phyloP scores from a whole-genome alignment of 2,888 invertebrate genomes.

The Ormyrus labotus region DNA sequence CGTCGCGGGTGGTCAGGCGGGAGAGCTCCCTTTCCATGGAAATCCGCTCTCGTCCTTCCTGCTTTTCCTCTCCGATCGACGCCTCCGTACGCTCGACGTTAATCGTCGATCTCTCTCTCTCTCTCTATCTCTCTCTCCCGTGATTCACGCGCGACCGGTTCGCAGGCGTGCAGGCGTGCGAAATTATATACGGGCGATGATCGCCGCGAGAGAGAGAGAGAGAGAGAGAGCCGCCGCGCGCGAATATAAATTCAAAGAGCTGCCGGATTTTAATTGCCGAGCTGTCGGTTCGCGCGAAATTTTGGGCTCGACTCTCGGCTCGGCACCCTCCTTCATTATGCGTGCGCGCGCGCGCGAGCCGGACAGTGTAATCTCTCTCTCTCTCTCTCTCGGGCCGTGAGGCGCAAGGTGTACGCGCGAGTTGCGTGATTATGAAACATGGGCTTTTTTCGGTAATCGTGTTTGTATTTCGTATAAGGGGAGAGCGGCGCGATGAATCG shows the following conservation, averaged over 20 bases:
- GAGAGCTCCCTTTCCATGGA: slow-evolving; percentile 30
- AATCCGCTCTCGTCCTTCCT: slow-evolving; percentile 15
- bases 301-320: slow-evolving; percentile 24
- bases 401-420: too few species aligned
- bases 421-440: too few species aligned
- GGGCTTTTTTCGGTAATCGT: neutral
- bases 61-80: slow-evolving; percentile 35
- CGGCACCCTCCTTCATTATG: too few species aligned
- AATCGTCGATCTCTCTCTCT: slow-evolving; percentile 39
- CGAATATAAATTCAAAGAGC: slow-evolving; percentile 41
- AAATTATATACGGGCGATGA: slow-evolving; percentile 34
- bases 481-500: neutral
- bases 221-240: neutral
- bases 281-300: slow-evolving; percentile 30
- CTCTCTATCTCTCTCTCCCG: slow-evolving; percentile 20
- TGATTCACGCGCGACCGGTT: slow-evolving; percentile 37
- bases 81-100: slow-evolving; percentile 43
- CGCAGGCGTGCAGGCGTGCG: slow-evolving; percentile 29
- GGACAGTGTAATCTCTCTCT: too few species aligned
- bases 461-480: slow-evolving; percentile 6
- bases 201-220: slow-evolving; percentile 1
- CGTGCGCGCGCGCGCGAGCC: too few species aligned
- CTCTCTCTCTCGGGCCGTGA: too few species aligned
- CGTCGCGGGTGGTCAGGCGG: slow-evolving; percentile 50
- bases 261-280: slow-evolving; percentile 52